Evolutionary conservation across 2,797 vertebrate species (phyloP), one percentile per base, ranked within the genome.

Genomic region (Microcaecilia unicolor): DNA sequence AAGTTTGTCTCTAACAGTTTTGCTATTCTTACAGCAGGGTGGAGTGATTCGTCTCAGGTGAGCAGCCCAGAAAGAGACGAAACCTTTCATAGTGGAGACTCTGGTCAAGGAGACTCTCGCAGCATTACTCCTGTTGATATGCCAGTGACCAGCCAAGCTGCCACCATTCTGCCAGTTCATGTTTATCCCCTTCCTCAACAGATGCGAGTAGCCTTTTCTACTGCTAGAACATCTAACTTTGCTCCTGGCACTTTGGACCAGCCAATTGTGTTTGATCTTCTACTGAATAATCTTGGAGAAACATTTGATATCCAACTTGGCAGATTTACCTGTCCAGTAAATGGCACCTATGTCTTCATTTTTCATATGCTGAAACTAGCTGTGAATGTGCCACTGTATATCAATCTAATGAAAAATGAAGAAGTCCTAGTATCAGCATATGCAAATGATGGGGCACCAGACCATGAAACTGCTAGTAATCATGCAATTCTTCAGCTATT

Each of bases 311-410:
- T 89, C 24, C 86, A 87, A 40, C 76, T 90, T 1, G 96, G 96
- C 13, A 84, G 91, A 43, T 99, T 98, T 68, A 89, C 80, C 58
- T 95, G 91, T 53, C 96, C 96, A 0, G 84, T 84, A 29, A 87
- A 88, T 2, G 96, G 96, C 36, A 90, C 89, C 5, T 99, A 98
- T 0, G 91, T 97, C 42, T 99, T 99, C 72, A 87, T 94, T 51
- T 99, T 98, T 67, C 91, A 98, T 78, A 97, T 98, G 78, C 80
- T 99, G 28, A 99, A 99, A 66, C 75, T 98, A 29, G 96, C 96
- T 4, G 83, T 96, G 18, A 98, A 92, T 5, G 89, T 97, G 34
- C 96, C 95, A 0, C 81, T 99, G 11, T 99, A 98, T 7, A 81
- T 99, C 51, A 99, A 99, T 58, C 87, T 99, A 35, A 99, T 99